Evolutionary conservation across 2,113 vertebrate genomes (phyloP), one percentile per base, ranked within the genome.

Genomic region (Galemys pyrenaicus): DNA sequence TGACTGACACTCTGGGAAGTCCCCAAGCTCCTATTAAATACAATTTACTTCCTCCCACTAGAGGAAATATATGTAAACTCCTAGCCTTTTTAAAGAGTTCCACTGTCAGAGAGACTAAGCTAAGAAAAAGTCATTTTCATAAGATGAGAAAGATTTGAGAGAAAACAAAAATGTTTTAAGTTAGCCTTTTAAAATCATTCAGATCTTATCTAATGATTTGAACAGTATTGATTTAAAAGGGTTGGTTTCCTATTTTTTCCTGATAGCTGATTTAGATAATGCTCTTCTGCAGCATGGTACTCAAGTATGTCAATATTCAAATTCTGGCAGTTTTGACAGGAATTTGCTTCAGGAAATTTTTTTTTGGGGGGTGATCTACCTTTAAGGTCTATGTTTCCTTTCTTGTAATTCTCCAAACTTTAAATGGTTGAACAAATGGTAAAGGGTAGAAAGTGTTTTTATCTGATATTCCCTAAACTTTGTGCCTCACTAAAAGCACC

Each of bases 401-500:
- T 68, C 75, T 79, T 44, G 5, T 44, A 44, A 9, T 89, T 79
- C 85, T 12, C 71, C 54, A 41, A 91, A 73, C 60, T 94, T 78
- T 73, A 88, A 39, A 68, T 39, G 19, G 44, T 60, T 65, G 92
- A 80, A 46, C 51, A 85, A 82, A 87, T 94, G 94, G 79, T 91
- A 74, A 95, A 86, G 1, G 2, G 62, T 58, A 39, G 75, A 78
- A 75, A 88, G 49, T 4, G n/a, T 83, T 65, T 70, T 78, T 74
- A 94, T 81, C 0, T 92, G 91, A 37, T 78, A 32, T 94, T 94
- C 97, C 92, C 95, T 89, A 41, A 39, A 92, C 84, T 94, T 96
- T 84, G 54, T 39, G 9, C 41, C 60, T 92, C 19, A 73, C 54
- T 62, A 39, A 81, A 60, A 95, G 84, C 44, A 54, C n/a, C 17